phyloP scores from a whole-genome alignment of 2,888 invertebrate genomes.

The Drosophila rellima region DNA sequence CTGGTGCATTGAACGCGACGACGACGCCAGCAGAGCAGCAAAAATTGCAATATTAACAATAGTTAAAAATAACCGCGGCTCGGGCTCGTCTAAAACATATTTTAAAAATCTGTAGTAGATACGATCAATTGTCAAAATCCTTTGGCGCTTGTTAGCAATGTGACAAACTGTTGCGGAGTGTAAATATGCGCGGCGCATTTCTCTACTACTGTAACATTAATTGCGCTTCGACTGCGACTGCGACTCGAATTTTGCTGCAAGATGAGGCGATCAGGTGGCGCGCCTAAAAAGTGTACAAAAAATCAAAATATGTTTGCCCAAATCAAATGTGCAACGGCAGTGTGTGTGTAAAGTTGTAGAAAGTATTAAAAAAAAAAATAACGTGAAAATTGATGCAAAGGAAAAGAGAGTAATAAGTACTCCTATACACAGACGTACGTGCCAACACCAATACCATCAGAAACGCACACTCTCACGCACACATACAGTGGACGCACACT shows the following conservation, averaged over 20 bases:
- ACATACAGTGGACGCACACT: constrained; percentile 25
- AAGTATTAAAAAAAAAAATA: constrained; percentile 23
- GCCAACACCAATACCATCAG: constrained; percentile 38
- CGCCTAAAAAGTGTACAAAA: constrained; percentile 60
- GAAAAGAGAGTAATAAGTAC: constrained; percentile 38
- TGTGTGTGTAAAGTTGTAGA: constrained; percentile 51
- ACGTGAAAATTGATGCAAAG: constrained; percentile 42
- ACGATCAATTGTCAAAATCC: constrained; percentile 5
- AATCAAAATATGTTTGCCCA: constrained; percentile 38
- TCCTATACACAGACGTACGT: constrained; percentile 47
- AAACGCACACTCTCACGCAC: constrained; percentile 20
- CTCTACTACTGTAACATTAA: constrained; percentile 69
- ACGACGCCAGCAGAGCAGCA: constrained; percentile 58
- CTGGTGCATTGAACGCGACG: constrained; percentile 51
- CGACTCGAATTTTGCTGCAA: constrained; percentile 60
- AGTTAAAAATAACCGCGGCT: constrained; percentile 30
- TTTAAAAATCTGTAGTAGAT: constrained; percentile 1
- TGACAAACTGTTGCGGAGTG: constrained; percentile 38
- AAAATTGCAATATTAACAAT: constrained; percentile 62
- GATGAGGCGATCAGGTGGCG: constrained; percentile 67
- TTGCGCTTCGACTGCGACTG: constrained; percentile 63
- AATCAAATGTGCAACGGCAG: constrained; percentile 46
- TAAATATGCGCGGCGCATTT: constrained; percentile 70
- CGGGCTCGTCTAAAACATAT: constrained; percentile 25
- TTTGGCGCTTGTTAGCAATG: constrained; percentile 24